Evolutionary conservation across 2,888 invertebrate species (phyloP).

Genomic region (Drosophila sordidula): DNA sequence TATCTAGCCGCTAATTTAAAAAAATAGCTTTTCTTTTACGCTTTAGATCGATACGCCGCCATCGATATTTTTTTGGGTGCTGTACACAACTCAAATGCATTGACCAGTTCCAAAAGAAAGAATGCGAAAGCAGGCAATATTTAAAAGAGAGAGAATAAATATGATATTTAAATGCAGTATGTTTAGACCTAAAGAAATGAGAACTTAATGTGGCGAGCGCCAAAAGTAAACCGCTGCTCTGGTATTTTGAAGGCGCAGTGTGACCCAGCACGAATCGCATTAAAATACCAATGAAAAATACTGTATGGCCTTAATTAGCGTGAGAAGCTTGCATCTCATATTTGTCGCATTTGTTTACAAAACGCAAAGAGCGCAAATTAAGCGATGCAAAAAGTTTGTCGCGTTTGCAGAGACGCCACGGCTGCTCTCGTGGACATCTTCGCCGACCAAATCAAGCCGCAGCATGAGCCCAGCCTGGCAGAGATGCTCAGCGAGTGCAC

Average conservation of each 20-base stretch:
- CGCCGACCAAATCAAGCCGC: conserved; percentile 18
- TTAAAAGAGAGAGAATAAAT: too few relatives aligned
- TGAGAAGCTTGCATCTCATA: conserved; percentile 1
- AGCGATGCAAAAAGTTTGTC: conserved; percentile 56
- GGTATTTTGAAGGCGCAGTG: conserved; percentile 4
- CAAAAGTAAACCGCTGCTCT: not conserved
- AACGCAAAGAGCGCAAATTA: not conserved
- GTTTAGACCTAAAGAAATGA: too few relatives aligned
- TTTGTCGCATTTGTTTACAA: conserved; percentile 33
- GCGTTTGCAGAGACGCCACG: conserved; percentile 60
- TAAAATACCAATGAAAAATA: conserved; percentile 1
- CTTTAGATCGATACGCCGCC: not conserved
- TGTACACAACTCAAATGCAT: too few relatives aligned
- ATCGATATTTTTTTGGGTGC: not conserved
- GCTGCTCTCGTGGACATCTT: conserved; percentile 53
- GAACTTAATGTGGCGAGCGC: not conserved
- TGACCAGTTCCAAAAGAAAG: too few relatives aligned
- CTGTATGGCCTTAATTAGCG: not conserved
- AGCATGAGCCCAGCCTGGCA: conserved; percentile 40
- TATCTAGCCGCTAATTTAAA: not conserved
- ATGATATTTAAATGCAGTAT: too few relatives aligned
- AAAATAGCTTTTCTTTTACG: not conserved
- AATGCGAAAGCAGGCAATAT: too few relatives aligned
- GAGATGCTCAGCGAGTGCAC: conserved; percentile 69
- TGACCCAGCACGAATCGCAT: not conserved